A percentile compares a stretch with the other conserved stretches of the same genome.
These are phyloP conservation scores for Mesorhabditis belari DNA, from an alignment of 2,888 invertebrate species.

Conservation along the genomic window DNA sequence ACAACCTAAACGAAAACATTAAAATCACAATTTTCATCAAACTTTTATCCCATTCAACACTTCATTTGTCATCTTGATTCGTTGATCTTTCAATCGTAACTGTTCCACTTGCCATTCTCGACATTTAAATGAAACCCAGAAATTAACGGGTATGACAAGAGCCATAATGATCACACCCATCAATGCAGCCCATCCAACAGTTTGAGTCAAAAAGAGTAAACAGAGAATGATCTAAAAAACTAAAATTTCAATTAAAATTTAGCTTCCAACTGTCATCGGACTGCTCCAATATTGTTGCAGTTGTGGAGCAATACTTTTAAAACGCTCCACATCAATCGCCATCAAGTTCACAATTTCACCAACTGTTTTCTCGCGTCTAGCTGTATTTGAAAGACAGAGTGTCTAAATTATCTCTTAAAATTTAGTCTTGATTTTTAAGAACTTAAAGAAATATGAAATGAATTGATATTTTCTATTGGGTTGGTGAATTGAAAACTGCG, in stretches of 20 bases:
- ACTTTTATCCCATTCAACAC: conserved; percentile 80
- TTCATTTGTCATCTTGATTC: conserved; percentile 88
- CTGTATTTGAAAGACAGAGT: conserved; percentile 56
- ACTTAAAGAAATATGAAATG: no score
- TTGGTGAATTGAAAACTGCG: no score
- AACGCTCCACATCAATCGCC: conserved; percentile 57
- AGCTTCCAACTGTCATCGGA: conserved; percentile 35
- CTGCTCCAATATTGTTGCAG: conserved; percentile 51
- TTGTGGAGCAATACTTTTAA: conserved; percentile 53
- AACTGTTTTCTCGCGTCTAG: conserved; percentile 56
- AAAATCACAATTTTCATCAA: neutral
- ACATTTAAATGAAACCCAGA: conserved; percentile 36
- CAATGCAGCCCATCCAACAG: conserved; percentile 71
- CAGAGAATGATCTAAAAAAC: conserved; percentile 37
- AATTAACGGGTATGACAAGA: conserved; percentile 59
- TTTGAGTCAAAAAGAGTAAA: conserved; percentile 55
- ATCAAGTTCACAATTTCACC: conserved; percentile 61
- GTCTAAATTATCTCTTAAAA: conserved; percentile 43
- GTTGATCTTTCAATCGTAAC: conserved; percentile 86
- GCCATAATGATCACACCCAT: conserved; percentile 89
- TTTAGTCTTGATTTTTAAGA: no score
- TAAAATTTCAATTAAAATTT: neutral
- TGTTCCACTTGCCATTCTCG: conserved; percentile 63
- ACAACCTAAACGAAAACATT: conserved; percentile 25
- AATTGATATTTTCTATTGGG: no score